Conservation (phyloP, 1,140 invertebrate species). For the Berghia stephanieae region DNA sequence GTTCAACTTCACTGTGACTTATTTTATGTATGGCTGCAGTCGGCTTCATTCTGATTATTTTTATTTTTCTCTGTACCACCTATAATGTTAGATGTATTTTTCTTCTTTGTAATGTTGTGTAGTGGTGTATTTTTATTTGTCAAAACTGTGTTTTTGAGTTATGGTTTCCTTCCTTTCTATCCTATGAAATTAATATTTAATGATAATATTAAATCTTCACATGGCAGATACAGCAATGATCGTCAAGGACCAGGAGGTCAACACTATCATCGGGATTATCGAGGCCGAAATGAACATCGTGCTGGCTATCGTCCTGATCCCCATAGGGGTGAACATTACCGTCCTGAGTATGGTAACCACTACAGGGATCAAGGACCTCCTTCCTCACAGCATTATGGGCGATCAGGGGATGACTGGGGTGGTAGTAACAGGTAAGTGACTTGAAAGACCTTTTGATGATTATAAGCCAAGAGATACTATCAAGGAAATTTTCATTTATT, state of each 20-base stretch:
- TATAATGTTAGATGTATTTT: too few relatives aligned
- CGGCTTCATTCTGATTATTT: too few relatives aligned
- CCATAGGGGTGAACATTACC: conserved; percentile 41
- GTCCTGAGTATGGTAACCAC: conserved; percentile 50
- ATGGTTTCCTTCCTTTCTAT: too few relatives aligned
- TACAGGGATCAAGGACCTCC: conserved; percentile 40
- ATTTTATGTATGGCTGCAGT: too few relatives aligned
- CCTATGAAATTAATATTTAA: neutral
- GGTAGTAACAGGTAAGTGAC: conserved; percentile 22
- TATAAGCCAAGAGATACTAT: too few relatives aligned
- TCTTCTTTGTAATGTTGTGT: too few relatives aligned
- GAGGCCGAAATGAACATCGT: conserved; percentile 35
- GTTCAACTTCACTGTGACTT: too few relatives aligned
- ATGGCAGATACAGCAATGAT: conserved; percentile 28
- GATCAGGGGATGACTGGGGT: conserved; percentile 18
- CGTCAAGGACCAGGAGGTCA: conserved; percentile 20
- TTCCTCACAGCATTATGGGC: conserved; percentile 1
- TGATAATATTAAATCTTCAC: neutral
- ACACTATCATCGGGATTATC: conserved; percentile 35
- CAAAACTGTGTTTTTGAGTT: too few relatives aligned
- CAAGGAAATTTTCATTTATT: too few relatives aligned
- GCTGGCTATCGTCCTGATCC: conserved; percentile 43
- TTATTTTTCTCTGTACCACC: too few relatives aligned
- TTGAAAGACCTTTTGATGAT: too few relatives aligned
- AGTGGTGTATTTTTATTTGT: too few relatives aligned